Base-by-base conservation (phyloP, 2,888 invertebrate species). In the Onthophagus sagittarius region DNA sequence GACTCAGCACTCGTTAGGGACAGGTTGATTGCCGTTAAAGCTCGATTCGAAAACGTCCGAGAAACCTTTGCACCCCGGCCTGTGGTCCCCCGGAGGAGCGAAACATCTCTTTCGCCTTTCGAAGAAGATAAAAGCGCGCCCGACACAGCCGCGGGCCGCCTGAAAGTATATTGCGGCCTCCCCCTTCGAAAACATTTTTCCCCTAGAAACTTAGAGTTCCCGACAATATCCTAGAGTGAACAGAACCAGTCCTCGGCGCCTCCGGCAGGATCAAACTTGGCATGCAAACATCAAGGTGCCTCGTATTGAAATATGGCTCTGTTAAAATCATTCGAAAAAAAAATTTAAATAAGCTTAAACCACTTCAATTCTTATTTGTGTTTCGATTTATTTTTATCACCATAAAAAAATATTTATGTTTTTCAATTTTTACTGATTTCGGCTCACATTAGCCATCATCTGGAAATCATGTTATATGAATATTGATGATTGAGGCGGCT, bases 1-100 rank as follows among this genome's bases (percentile, higher is more conserved):
- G 81, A 83, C 78, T 83, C 83, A 82, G 82, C 82, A 79, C 81
- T 82, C 81, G 81, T 82, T 82, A 81, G 77, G 75, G 77, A 74
- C 72, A n/a, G 67, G 53, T 72, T 77, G 75, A 75, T 77, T 77
- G 74, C 75, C 75, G 73, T 71, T 74, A 71, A 70, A 74, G 71
- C 72, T 31, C 69, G 71, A 70, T 75, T 71, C 15, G 69, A 62
- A 23, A 23, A 11, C 39, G 39, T 53, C 39, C 39, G 39, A 7
- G 39, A 23, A 23, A 23, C 39, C 39, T 53, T 11, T 53, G 9
- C 39, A 11, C 11, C 9, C 39, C 39, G 7, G 39, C 7, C 39
- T 11, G 39, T 7, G 39, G 9, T 53, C 11, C 39, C 11, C 11
- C 39, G 71, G 15, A 15, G 71, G 71, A 13, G 7, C 65, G 63